Conservation (phyloP, 2,113 vertebrate genomes). For the Xenotilapia caudafasciata region DNA sequence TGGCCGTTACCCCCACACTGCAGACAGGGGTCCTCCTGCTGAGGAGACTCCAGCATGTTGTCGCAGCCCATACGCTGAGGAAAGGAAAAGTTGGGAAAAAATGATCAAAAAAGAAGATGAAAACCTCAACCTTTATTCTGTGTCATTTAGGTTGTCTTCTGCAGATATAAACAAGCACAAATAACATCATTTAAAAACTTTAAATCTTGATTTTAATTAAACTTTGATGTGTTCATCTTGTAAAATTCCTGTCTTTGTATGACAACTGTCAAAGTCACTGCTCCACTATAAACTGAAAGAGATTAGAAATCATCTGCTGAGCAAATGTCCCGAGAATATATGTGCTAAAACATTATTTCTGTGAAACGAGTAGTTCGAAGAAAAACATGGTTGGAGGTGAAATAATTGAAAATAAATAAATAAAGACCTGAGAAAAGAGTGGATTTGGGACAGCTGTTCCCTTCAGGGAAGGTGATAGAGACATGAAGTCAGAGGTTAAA, state of each 20-base stretch:
- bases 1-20: constrained; percentile 86
- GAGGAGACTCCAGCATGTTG: constrained; percentile 80
- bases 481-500: constrained; percentile 8
- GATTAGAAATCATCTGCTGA: neutral
- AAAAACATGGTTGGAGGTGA: neutral
- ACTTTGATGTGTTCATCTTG: accelerated
- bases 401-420: neutral
- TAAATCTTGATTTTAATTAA: accelerated
- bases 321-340: neutral
- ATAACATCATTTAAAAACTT: neutral
- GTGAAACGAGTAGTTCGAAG: neutral
- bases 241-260: neutral
- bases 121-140: neutral
- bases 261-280: accelerated
- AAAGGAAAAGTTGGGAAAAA: accelerated
- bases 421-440: neutral
- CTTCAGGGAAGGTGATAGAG: neutral
- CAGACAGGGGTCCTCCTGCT: constrained; percentile 90
- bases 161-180: neutral
- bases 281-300: neutral
- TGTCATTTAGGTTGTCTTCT: neutral
- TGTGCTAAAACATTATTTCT: neutral
- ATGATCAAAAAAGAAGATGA: neutral
- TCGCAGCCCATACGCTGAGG: constrained; percentile 87
- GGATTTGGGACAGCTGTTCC: neutral